Evolutionary conservation across 2,797 vertebrate genomes (phyloP).

Genomic region (Adelosebastes latens): DNA sequence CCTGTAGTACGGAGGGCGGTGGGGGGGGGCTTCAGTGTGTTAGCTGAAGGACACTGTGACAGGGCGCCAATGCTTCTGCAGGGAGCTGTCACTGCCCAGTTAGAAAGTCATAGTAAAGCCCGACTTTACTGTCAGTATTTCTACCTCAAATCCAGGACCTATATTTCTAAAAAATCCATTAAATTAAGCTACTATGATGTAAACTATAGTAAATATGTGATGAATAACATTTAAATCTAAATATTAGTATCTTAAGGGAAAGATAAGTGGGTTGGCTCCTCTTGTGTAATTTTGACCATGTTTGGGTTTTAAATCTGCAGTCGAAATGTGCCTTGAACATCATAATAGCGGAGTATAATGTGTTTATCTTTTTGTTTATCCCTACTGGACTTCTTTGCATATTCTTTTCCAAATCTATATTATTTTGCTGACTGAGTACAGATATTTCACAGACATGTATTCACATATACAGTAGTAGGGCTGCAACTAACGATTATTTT

Average conservation of each 20-base stretch:
- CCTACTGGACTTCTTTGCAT: background rate
- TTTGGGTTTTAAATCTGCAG: background rate
- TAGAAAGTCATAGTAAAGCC: background rate
- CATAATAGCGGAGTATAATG: background rate
- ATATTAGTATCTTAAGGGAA: background rate
- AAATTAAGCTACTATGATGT: background rate
- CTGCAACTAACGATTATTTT: too few relatives aligned
- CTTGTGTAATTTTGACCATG: background rate
- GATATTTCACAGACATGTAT: background rate
- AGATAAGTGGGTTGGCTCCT: background rate
- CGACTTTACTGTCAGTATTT: background rate
- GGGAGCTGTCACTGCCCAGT: background rate
- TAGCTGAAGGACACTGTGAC: conserved; percentile 1
- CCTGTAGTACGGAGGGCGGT: background rate
- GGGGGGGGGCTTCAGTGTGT: background rate
- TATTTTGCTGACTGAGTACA: background rate
- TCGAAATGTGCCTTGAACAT: background rate
- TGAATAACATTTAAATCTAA: background rate
- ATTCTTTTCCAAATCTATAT: background rate
- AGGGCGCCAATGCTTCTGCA: background rate
- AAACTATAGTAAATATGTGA: background rate
- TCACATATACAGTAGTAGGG: background rate
- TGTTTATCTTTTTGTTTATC: background rate
- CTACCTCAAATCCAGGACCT: background rate
- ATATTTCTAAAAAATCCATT: background rate